phyloP scores from a whole-genome alignment of 2,888 invertebrate genomes.

The Myopa tessellatipennis region DNA sequence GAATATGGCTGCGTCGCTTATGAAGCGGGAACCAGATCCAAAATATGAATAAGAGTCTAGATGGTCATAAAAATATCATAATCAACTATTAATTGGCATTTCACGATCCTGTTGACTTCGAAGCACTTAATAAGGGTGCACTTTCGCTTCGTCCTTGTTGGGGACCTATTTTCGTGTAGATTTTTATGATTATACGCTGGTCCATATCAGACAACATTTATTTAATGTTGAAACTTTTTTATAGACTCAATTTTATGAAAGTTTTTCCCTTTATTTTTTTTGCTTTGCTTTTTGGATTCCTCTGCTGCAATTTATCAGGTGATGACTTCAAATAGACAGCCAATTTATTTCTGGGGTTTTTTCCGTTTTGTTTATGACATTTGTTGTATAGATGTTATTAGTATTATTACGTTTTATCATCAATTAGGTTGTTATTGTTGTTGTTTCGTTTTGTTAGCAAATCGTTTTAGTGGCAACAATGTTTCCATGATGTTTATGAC shows the following conservation, averaged over 20 bases:
- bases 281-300: slow-evolving; percentile 35
- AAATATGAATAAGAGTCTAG: no score
- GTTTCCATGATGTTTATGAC: slow-evolving; percentile 42
- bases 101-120: no score
- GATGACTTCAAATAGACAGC: slow-evolving; percentile 32
- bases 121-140: no score
- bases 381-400: slow-evolving; percentile 28
- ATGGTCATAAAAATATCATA: no score
- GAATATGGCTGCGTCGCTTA: no score
- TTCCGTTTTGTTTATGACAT: slow-evolving; percentile 40
- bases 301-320: not conserved
- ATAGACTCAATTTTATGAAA: slow-evolving; percentile 16
- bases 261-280: slow-evolving; percentile 13
- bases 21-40: no score
- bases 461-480: slow-evolving; percentile 50
- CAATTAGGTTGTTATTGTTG: slow-evolving; percentile 13
- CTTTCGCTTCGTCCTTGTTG: no score
- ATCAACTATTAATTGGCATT: no score
- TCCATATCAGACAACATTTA: slow-evolving; percentile 25
- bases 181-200: no score
- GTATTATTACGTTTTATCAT: not conserved
- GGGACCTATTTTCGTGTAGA: no score
- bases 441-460: slow-evolving; percentile 44
- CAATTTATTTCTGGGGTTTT: slow-evolving; percentile 44
- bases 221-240: slow-evolving; percentile 38